Conservation (phyloP, 2,113 vertebrate genomes). For the Mus musculus region DNA sequence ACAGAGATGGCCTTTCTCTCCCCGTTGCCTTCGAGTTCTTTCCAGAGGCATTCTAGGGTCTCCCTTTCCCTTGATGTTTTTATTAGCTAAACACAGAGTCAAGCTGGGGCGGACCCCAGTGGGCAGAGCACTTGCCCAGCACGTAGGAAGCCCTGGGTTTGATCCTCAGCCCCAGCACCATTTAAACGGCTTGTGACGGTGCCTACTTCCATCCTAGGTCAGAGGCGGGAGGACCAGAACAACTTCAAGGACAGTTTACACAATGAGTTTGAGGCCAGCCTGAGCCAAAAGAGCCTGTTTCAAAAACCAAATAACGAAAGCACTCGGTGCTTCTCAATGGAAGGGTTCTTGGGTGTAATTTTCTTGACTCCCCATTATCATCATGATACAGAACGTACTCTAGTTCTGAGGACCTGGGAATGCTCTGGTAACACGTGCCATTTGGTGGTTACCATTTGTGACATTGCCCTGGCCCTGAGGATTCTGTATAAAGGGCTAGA, state of each 20-base stretch:
- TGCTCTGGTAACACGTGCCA: rapidly evolving
- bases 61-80: constrained; percentile 42
- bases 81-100: constrained; percentile 47
- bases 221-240: not conserved
- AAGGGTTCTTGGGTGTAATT: not conserved
- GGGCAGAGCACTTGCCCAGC: not conserved
- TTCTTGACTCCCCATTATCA: not conserved
- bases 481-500: rapidly evolving
- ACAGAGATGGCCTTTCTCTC: constrained; percentile 17
- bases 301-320: not conserved
- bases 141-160: too few relatives aligned
- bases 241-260: not conserved
- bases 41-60: constrained; percentile 9
- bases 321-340: not conserved
- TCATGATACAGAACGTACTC: not conserved
- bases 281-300: not conserved
- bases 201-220: not conserved
- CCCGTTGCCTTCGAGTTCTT: not conserved
- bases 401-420: not conserved
- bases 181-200: not conserved
- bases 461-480: not conserved
- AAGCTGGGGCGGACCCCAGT: not conserved
- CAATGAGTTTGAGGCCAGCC: not conserved
- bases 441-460: rapidly evolving
- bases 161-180: not conserved